phyloP scores from a whole-genome alignment of 2,888 invertebrate genomes.

The Dyspetes luteomarginatus region DNA sequence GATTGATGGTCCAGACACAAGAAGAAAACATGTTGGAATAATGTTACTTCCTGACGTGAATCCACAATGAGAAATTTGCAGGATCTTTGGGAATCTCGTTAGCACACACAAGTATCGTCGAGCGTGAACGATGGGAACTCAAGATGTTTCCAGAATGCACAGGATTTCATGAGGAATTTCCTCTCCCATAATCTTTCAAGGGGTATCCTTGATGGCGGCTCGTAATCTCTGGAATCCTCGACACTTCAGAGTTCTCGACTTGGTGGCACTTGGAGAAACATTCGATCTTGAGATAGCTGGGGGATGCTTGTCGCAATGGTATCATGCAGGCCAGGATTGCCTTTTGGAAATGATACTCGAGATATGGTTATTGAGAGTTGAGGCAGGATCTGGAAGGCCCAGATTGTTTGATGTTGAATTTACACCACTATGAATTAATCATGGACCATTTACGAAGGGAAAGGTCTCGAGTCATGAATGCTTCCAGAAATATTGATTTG shows the following conservation, averaged over 20 bases:
- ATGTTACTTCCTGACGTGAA: not conserved
- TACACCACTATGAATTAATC: no score
- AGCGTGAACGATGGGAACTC: not conserved
- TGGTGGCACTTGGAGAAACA: conserved; percentile 5
- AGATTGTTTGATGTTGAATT: no score
- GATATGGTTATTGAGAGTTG: no score
- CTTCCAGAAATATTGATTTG: no score
- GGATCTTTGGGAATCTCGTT: not conserved
- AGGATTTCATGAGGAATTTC: conserved; percentile 14
- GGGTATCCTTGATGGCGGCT: not conserved
- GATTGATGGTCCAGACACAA: not conserved
- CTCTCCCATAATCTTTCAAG: not conserved
- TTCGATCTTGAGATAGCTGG: conserved; percentile 6
- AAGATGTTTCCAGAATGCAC: not conserved
- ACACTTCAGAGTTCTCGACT: not conserved
- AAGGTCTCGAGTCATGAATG: no score
- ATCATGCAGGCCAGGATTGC: not conserved
- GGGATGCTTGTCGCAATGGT: not conserved
- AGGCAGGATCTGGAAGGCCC: no score
- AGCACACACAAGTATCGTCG: not conserved
- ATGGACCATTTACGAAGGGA: no score
- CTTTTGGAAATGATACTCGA: not conserved
- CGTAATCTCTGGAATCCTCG: conserved; percentile 1
- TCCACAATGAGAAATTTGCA: no score
- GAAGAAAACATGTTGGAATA: not conserved